Conservation (phyloP, 2,113 vertebrate species). For the Tyrannus savana region DNA sequence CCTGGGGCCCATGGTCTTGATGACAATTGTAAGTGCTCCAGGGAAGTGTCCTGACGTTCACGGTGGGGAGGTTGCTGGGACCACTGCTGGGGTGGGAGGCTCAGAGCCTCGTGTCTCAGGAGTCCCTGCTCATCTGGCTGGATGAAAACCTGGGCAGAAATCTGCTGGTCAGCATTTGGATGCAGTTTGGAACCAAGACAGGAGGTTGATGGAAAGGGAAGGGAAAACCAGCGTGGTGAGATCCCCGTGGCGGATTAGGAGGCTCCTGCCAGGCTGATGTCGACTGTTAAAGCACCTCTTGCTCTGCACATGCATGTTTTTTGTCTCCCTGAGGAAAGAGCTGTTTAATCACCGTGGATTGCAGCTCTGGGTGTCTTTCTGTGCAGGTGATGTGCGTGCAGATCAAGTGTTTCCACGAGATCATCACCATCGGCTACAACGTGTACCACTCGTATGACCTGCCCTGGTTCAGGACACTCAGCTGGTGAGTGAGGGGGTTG, state of each 20-base stretch:
- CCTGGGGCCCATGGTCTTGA: constrained; percentile 95
- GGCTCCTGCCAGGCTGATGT: neutral
- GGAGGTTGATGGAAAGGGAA: neutral
- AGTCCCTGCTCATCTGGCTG: neutral
- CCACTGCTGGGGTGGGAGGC: neutral
- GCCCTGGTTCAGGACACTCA: constrained; percentile 97
- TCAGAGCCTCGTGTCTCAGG: neutral
- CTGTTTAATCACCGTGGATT: neutral
- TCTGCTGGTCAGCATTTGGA: neutral
- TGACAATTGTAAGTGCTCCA: constrained; percentile 92
- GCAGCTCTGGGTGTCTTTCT: neutral
- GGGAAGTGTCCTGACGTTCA: neutral
- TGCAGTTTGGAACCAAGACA: neutral
- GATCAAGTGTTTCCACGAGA: constrained; percentile 99
- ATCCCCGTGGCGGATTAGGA: neutral
- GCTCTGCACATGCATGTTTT: neutral
- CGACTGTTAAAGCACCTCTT: neutral
- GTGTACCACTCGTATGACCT: constrained; percentile 98
- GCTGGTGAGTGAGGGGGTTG: constrained; percentile 82
- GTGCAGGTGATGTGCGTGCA: constrained; percentile 93
- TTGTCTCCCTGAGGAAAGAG: neutral
- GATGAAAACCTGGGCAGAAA: neutral
- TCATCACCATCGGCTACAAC: constrained; percentile 97
- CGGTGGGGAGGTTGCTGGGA: rapidly evolving
- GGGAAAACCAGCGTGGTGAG: neutral